Evolutionary conservation across 2,888 invertebrate genomes (phyloP), one percentile per base, ranked within the genome.

Genomic region (Heliconius ismenius): DNA sequence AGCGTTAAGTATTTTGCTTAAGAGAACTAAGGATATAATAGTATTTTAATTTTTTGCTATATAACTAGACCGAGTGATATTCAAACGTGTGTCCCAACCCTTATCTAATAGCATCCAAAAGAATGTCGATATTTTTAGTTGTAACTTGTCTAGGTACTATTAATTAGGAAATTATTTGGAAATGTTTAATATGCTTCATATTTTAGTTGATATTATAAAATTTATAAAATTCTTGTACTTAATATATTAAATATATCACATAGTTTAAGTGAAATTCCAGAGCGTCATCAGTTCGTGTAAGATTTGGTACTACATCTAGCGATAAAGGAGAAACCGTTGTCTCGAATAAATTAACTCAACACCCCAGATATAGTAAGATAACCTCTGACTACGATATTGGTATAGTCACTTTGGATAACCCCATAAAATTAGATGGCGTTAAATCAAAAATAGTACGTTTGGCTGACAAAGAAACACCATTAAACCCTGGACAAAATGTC

Each of bases 361-460:
- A 95, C 79, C 91, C 92, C 0, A 69, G 80, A 0, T 95, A 92
- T 83, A 89, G 94, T 80, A n/a, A 78, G 0, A 28, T 10, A 0
- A 89, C 87, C 0, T 86, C 85, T 18, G 93, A 95, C 82, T 94
- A 90, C 77, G 95, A 95, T 67, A 89, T 94, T 0, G 95, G 88
- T 0, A 78, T 93, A 4, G 83, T 95, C 11, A 83, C 83, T 54
- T 83, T 94, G 0, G 1, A 74, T 0, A 83, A 83, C n/a, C 77
- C 83, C 0, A 93, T 95, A 81, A 77, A 65, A 1, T 81, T 91
- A 26, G 89, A 90, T 78, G 86, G 89, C 0, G 83, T 77, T 0
- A 89, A 80, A 15, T 84, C 89, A 0, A 89, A 81, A 54, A 83
- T 84, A 4, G 83, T 90, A 0, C 43, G 72, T 0, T 78, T 93